Conservation (phyloP, 2,797 vertebrate genomes). For the Parauchenoglanis punctatus region DNA sequence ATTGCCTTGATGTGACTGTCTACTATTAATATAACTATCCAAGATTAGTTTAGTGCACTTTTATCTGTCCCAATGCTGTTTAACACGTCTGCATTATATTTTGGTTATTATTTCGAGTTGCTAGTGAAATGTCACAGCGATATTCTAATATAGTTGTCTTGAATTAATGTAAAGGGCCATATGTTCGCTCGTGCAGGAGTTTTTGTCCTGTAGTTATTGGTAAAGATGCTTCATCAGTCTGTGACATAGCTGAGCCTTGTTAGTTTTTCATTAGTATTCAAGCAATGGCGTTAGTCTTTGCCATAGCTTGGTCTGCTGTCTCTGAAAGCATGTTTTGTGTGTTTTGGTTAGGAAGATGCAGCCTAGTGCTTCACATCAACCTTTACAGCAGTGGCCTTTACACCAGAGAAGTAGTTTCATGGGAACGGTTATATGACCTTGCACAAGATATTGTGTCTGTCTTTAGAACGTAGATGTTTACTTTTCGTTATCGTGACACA, state of each 20-base stretch:
- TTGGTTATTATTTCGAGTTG: background rate
- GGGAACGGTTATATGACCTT: background rate
- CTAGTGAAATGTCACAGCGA: background rate
- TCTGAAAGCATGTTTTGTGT: conserved; percentile 42
- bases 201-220: background rate
- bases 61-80: background rate
- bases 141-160: background rate
- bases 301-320: conserved; percentile 29
- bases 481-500: background rate
- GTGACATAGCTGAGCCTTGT: conserved; percentile 22
- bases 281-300: conserved; percentile 24
- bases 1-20: background rate
- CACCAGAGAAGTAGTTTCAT: background rate
- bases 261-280: conserved; percentile 51
- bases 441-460: background rate
- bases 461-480: background rate
- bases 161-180: background rate
- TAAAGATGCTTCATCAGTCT: background rate
- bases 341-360: conserved; percentile 31
- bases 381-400: conserved; percentile 17
- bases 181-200: background rate
- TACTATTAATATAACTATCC: background rate
- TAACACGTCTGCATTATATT: background rate
- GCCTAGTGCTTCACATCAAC: conserved; percentile 22
- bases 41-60: background rate